These are phyloP conservation scores for Cydia pomonella DNA, from an alignment of 1,140 invertebrate species.

Conservation along the genomic window DNA sequence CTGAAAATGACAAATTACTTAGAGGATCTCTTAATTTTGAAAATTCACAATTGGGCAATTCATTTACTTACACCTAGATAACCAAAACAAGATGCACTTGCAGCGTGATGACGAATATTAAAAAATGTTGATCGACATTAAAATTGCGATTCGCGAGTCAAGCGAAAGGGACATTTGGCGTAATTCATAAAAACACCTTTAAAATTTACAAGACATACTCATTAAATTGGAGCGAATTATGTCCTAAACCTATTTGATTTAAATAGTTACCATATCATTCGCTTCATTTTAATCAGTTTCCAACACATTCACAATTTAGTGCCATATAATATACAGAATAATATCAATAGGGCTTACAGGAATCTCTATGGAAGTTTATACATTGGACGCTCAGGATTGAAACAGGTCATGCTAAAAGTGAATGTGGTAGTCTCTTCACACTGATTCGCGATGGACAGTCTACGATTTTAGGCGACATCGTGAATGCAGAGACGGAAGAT, in stretches of 20 bases:
- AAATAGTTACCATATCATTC: conserved; percentile 10
- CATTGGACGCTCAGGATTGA: background rate
- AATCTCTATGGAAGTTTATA: conserved; percentile 12
- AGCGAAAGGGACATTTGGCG: background rate
- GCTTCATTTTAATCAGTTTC: background rate
- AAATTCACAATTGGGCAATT: conserved; percentile 56
- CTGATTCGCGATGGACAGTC: conserved; percentile 26
- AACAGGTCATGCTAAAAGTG: background rate
- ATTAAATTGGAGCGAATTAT: background rate
- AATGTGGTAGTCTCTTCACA: conserved; percentile 5
- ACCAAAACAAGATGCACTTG: conserved; percentile 62
- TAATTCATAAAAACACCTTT: background rate
- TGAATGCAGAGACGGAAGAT: conserved; percentile 96
- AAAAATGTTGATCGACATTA: conserved; percentile 42
- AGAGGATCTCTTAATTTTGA: conserved; percentile 47
- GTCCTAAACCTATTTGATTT: background rate
- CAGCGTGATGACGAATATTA: conserved; percentile 43
- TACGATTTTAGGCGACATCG: conserved; percentile 84
- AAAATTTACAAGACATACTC: background rate
- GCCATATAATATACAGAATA: background rate
- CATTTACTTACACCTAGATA: conserved; percentile 72
- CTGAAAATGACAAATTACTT: conserved; percentile 48
- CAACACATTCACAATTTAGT: conserved; percentile 9
- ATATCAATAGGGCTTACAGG: background rate
- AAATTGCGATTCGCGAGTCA: conserved; percentile 33